These are phyloP conservation scores for Macropis europaea DNA, from an alignment of 2,888 invertebrate species.

Conservation along the genomic window DNA sequence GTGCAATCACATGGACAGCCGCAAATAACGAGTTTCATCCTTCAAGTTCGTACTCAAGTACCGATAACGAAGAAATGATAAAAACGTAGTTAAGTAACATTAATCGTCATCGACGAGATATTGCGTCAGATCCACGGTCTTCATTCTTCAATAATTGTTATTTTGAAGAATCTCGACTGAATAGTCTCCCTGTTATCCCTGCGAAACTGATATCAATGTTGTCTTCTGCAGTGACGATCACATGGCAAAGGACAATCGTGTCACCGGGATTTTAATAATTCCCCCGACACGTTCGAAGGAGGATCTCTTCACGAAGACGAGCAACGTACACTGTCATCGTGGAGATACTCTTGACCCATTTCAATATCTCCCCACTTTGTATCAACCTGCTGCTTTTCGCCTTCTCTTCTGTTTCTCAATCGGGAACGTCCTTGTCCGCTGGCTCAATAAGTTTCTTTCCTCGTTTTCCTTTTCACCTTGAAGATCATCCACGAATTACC, in stretches of 20 bases:
- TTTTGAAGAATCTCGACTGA: too few relatives aligned
- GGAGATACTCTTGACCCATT: slow-evolving; percentile 61
- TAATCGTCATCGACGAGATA: background rate
- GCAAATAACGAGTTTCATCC: slow-evolving; percentile 18
- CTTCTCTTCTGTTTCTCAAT: slow-evolving; percentile 46
- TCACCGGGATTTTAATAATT: background rate
- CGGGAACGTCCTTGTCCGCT: slow-evolving; percentile 25
- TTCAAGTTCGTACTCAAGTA: background rate
- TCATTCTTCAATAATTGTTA: too few relatives aligned
- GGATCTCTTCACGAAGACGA: slow-evolving; percentile 39
- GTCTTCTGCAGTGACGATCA: background rate
- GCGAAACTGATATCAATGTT: too few relatives aligned
- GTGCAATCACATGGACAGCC: slow-evolving; percentile 15
- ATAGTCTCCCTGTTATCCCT: too few relatives aligned
- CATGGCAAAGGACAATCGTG: background rate
- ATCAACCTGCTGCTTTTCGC: slow-evolving; percentile 54
- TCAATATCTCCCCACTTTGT: slow-evolving; percentile 55
- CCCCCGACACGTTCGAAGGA: slow-evolving; percentile 1
- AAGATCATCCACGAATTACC: too few relatives aligned
- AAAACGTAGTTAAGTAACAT: background rate
- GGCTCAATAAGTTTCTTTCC: slow-evolving; percentile 13
- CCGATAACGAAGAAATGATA: background rate
- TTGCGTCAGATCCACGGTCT: too few relatives aligned
- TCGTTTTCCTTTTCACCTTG: too few relatives aligned
- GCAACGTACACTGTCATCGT: slow-evolving; percentile 50